Base-by-base conservation (phyloP, 2,113 vertebrate species). In the Manacus vitellinus region DNA sequence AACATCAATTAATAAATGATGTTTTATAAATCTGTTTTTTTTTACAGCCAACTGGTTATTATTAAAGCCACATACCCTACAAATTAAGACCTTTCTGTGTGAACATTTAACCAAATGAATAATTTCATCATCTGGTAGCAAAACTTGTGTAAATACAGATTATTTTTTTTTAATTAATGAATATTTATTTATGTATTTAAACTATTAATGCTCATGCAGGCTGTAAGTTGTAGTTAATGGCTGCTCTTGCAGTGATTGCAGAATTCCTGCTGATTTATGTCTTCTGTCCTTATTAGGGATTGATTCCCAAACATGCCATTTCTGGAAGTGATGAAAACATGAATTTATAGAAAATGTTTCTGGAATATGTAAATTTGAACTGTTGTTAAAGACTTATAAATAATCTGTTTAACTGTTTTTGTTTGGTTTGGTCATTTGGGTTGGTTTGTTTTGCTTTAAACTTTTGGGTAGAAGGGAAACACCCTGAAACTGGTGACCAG, bases 31-130 rank as follows among this genome's bases (percentile, higher is more conserved):
- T n/a, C 44, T 82, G 5, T 27, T 51, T 51, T 43, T 39, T 51
- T 92, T 88, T 89, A 82, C 81, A 79, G 31, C 58, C 41, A 88
- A 20, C 58, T 94, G 28, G 28, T 81, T 87, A 66, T 93, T 90
- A 30, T 92, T 95, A 95, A 67, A 66, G 58, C 13, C 85, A 81
- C 12, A 20, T 84, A 85, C 66, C 55, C 62, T 81, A 68, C n/a
- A 84, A 62, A 82, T 89, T 85, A 76, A 70, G 52, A 54, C 18
- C 20, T 83, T 55, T 61, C 14, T 94, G 18, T 73, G 25, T 37
- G 44, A 86, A 33, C 4, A 0, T 63, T 75, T 85, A 82, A 73
- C 44, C 28, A 66, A 54, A 25, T 71, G 8, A 67, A 13, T 80
- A 47, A 39, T 76, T 91, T 91, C 8, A 27, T 78, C 37, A 33